phyloP scores from a whole-genome alignment of 1,140 invertebrate genomes.

The Diorhabda carinulata region DNA sequence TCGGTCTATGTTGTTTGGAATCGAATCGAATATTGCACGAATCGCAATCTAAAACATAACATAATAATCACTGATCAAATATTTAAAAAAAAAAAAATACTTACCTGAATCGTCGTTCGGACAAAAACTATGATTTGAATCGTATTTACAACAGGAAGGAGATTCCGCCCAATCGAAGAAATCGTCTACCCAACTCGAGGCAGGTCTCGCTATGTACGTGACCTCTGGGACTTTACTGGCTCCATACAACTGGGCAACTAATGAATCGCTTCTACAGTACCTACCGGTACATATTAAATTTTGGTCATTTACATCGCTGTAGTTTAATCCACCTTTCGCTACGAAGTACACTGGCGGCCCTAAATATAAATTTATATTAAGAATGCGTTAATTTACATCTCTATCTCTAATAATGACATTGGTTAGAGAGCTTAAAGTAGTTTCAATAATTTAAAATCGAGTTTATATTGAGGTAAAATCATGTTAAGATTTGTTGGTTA shows the following conservation, averaged over 20 bases:
- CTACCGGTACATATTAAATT: slow-evolving; percentile 82
- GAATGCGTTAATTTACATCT: slow-evolving; percentile 32
- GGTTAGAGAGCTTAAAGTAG: too few species aligned
- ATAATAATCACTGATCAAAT: neutral
- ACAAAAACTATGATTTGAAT: slow-evolving; percentile 62
- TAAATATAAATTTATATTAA: slow-evolving; percentile 86
- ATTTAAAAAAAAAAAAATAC: neutral
- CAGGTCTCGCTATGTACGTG: slow-evolving; percentile 83
- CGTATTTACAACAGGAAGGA: slow-evolving; percentile 59
- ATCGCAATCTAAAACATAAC: slow-evolving; percentile 40
- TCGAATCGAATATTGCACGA: slow-evolving; percentile 54
- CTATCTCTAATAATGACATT: too few species aligned
- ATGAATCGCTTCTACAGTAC: slow-evolving; percentile 75
- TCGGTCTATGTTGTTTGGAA: slow-evolving; percentile 54
- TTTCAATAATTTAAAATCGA: too few species aligned
- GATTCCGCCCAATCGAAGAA: slow-evolving; percentile 84
- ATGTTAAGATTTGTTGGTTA: too few species aligned
- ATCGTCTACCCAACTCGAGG: slow-evolving; percentile 94
- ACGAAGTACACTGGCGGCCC: slow-evolving; percentile 96
- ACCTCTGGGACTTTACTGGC: slow-evolving; percentile 65
- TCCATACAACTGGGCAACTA: slow-evolving; percentile 78
- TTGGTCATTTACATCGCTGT: slow-evolving; percentile 66
- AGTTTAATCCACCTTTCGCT: slow-evolving; percentile 78
- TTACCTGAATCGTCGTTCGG: slow-evolving; percentile 51
- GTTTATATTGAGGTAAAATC: too few species aligned